Evolutionary conservation across 2,797 vertebrate species (phyloP).

Genomic region (Sitta carolinensis): DNA sequence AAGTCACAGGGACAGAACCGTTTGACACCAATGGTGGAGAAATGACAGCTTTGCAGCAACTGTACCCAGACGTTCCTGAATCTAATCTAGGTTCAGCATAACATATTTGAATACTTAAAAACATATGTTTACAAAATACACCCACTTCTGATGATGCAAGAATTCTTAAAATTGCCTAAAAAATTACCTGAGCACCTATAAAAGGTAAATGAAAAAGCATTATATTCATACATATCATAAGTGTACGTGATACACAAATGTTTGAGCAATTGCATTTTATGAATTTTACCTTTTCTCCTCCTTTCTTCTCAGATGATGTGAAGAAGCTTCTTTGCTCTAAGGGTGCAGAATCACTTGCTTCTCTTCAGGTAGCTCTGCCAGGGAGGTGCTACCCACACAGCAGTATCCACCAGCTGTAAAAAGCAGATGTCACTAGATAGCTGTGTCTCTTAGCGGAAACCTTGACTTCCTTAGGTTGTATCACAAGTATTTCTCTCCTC

Average conservation of each 20-base stretch:
- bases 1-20: not conserved
- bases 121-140: not conserved
- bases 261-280: not conserved
- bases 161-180: not conserved
- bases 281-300: constrained; percentile 41
- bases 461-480: constrained; percentile 42
- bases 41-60: not conserved
- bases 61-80: not conserved
- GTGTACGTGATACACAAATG: not conserved
- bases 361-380: constrained; percentile 10
- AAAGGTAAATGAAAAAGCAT: not conserved
- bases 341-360: not conserved
- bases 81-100: not conserved
- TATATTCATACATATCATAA: not conserved
- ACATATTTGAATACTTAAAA: not conserved
- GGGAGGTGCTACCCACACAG: not conserved
- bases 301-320: not conserved
- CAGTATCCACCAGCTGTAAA: not conserved
- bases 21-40: not conserved
- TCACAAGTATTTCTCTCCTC: not conserved
- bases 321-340: not conserved
- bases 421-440: not conserved
- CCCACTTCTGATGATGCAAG: not conserved
- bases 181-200: not conserved
- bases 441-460: constrained; percentile 6